phyloP scores from a whole-genome alignment of 2,888 invertebrate genomes.

The Rhyacophila evoluta region DNA sequence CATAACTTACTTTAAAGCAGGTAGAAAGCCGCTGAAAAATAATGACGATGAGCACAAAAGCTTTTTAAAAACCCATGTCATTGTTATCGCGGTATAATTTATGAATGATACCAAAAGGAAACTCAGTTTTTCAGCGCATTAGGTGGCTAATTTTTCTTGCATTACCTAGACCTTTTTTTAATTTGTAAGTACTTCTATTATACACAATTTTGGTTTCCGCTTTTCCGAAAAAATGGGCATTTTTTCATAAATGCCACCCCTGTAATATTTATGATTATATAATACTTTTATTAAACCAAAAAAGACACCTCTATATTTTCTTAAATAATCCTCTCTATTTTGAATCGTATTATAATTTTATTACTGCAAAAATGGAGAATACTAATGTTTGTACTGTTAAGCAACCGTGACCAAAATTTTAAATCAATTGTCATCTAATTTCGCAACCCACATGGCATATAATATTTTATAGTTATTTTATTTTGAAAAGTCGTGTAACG shows the following conservation, averaged over 20 bases:
- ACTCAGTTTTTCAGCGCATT: slow-evolving; percentile 41
- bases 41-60: slow-evolving; percentile 71
- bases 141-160: slow-evolving; percentile 26
- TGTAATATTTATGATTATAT: no score
- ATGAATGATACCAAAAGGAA: slow-evolving; percentile 59
- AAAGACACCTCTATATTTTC: no score
- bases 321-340: no score
- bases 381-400: no score
- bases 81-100: slow-evolving; percentile 73
- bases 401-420: no score
- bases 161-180: not conserved
- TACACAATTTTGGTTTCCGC: not conserved
- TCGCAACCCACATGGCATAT: no score
- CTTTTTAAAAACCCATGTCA: slow-evolving; percentile 67
- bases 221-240: not conserved
- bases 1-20: slow-evolving; percentile 51
- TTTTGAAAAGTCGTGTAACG: no score
- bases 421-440: no score
- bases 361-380: no score
- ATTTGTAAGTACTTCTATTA: not conserved
- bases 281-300: no score
- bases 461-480: no score
- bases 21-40: slow-evolving; percentile 55
- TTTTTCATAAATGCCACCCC: not conserved
- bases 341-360: no score